Conservation (phyloP, 2,113 vertebrate genomes). For the Micromys minutus region DNA sequence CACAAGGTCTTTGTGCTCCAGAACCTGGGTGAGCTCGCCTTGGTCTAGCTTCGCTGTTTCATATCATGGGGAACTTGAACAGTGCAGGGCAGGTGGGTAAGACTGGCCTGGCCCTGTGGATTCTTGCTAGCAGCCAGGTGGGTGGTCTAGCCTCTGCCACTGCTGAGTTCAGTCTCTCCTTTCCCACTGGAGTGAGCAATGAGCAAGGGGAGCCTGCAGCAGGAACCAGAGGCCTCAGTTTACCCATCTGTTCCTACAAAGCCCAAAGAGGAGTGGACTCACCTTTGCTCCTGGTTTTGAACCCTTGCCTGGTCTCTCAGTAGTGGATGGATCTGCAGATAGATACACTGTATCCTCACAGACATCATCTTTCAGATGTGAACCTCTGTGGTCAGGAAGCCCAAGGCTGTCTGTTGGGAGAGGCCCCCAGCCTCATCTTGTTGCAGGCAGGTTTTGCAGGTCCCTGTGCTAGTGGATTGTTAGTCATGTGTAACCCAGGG, state of each 20-base stretch:
- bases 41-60: accelerated
- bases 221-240: neutral
- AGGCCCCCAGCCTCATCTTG: neutral
- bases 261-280: neutral
- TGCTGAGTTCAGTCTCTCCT: neutral
- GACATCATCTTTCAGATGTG: accelerated
- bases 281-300: neutral
- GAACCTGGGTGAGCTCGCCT: accelerated
- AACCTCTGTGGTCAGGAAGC: neutral
- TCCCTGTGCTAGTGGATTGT: accelerated
- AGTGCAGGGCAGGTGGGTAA: accelerated
- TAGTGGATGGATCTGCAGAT: neutral
- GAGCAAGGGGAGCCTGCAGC: neutral
- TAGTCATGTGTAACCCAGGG: neutral
- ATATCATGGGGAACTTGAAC: accelerated
- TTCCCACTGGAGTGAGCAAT: accelerated
- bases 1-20: accelerated
- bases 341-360: too few species aligned
- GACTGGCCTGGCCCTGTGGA: neutral
- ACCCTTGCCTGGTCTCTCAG: accelerated
- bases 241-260: neutral
- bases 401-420: neutral
- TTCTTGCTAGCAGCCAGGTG: neutral
- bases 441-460: too few species aligned
- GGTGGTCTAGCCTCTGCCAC: neutral